phyloP scores from a whole-genome alignment of 2,888 invertebrate genomes.

The Metopia argyrocephala region DNA sequence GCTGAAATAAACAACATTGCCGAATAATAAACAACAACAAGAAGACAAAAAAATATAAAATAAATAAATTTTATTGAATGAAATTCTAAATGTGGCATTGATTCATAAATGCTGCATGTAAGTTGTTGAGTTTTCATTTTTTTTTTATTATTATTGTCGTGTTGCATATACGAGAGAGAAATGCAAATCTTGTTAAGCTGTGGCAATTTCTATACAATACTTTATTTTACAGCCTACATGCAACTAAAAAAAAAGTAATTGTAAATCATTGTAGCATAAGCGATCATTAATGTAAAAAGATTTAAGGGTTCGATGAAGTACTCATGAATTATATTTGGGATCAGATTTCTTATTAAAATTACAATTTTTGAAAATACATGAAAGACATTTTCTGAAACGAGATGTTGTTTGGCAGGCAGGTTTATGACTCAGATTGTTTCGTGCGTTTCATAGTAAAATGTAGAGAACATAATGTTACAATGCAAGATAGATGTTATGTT shows the following conservation, averaged over 20 bases:
- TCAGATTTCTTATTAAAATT: conserved; percentile 52
- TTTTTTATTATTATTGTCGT: conserved; percentile 16
- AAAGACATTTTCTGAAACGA: no score
- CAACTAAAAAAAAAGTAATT: conserved; percentile 60
- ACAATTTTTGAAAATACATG: conserved; percentile 22
- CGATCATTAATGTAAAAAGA: conserved; percentile 48
- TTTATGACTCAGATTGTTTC: no score
- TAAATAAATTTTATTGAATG: conserved; percentile 75
- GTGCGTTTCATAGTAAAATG: no score
- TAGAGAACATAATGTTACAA: no score
- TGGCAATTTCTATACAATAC: neutral
- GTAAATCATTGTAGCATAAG: conserved; percentile 42
- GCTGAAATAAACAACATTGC: conserved; percentile 32
- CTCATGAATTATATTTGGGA: conserved; percentile 51
- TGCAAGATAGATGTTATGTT: no score
- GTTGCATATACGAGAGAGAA: conserved; percentile 59
- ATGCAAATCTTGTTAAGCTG: conserved; percentile 61
- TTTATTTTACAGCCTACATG: conserved; percentile 67
- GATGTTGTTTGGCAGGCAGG: no score
- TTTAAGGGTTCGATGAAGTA: conserved; percentile 55
- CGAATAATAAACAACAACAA: conserved; percentile 50
- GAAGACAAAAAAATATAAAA: conserved; percentile 2
- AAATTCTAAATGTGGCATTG: conserved; percentile 76
- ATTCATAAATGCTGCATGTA: conserved; percentile 73
- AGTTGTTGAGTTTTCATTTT: conserved; percentile 25